phyloP scores from a whole-genome alignment of 2,797 vertebrate species.

The Pangasius djambal region DNA sequence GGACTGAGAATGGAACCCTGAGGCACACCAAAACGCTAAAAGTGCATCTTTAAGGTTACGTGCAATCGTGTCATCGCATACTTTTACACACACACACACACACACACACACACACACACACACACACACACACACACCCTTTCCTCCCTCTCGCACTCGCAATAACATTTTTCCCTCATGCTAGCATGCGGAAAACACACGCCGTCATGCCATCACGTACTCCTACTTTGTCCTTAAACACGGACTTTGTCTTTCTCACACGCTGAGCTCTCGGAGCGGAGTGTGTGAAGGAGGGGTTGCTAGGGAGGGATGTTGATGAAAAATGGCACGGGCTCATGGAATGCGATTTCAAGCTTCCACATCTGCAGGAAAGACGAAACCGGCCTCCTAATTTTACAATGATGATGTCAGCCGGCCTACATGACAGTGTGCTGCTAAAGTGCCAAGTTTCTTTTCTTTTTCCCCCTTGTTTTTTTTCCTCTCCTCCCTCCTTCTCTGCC shows the following conservation, averaged over 20 bases:
- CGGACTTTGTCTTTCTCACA: constrained; percentile 28
- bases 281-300: constrained; percentile 58
- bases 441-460: constrained; percentile 72
- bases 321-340: constrained; percentile 92
- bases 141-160: constrained; percentile 32
- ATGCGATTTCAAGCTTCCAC: constrained; percentile 92
- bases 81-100: constrained; percentile 1
- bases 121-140: constrained; percentile 22
- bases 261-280: constrained; percentile 50
- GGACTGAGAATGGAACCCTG: constrained; percentile 5
- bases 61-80: neutral
- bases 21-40: neutral
- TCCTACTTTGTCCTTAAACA: constrained; percentile 16
- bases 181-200: neutral
- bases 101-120: too few relatives aligned
- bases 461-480: constrained; percentile 51
- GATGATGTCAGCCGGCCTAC: constrained; percentile 91
- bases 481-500: constrained; percentile 58
- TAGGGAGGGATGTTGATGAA: constrained; percentile 90
- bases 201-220: constrained; percentile 2
- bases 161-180: neutral
- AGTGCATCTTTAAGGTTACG: neutral
- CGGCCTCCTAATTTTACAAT: constrained; percentile 90
- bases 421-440: constrained; percentile 81
- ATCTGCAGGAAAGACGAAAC: constrained; percentile 93